Evolutionary conservation across 30 jellyfish, hydroid and myxozoan species (phyloP), one percentile per base, ranked within the genome.

Genomic region (Rhopilema esculentum): DNA sequence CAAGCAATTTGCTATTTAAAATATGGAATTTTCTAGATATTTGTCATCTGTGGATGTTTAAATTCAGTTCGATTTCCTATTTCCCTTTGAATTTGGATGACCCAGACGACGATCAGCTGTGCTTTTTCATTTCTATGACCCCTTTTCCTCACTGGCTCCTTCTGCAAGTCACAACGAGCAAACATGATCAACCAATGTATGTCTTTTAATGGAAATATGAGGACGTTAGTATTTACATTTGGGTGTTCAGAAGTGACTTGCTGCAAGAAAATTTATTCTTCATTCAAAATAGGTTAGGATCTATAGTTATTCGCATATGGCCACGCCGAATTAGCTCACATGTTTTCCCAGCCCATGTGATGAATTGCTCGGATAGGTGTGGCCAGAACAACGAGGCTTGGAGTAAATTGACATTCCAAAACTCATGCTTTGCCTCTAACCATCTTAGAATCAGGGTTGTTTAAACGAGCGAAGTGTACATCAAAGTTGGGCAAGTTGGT

Each of bases 81-180:
- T 40, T 40, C 57, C 57, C 57, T 40, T 40, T 40, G 57, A 40
- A 40, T 40, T 6, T 12, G 57, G 57, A 53, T 78, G 88, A 78
- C 88, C 88, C 88, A 78, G 88, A 78, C 88, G 25, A 27, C 24
- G 25, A 33, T 78, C 88, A 78, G 88, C 88, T 78, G 88, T 65
- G 63, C 88, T 4, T 28, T 19, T 75, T 15, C n/a, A 0, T 21
- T 27, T 27, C n/a, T 30, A 22, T 80, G 33, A 66, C 83, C 82
- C 68, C 72, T 80, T 66, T 80, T 80, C 90, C 90, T 67, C 31
- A 70, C 83, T 33, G 63, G 26, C 73, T 24, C 87, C 87, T 49
- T 33, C 23, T 6, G 20, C 17, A 27, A 23, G 49, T 20, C 26
- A 24, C 87, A 19, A 8, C 75, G 16, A 17, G 57, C 57, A 40